Conservation (phyloP, 2,113 vertebrate genomes). For the Excalfactoria chinensis region DNA sequence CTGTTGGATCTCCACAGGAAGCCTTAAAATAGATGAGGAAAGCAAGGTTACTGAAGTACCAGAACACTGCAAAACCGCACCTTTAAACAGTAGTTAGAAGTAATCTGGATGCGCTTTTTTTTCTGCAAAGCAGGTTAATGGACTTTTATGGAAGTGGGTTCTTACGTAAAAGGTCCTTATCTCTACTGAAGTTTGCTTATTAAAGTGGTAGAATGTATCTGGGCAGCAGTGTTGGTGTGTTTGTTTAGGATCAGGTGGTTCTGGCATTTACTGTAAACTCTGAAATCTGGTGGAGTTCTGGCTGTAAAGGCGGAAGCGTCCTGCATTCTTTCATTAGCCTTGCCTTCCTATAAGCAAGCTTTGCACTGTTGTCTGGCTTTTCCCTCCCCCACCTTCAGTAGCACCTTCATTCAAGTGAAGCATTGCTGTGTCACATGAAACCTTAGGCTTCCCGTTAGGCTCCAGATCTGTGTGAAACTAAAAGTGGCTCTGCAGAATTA, state of each 20-base stretch:
- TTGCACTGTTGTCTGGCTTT: not conserved
- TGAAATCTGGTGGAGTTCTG: not conserved
- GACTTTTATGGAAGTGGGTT: not conserved
- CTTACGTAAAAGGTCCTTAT: not conserved
- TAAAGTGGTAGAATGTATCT: not conserved
- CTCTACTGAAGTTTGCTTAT: not conserved
- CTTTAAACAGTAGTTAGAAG: not conserved
- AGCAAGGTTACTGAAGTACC: not conserved
- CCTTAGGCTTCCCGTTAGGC: not conserved
- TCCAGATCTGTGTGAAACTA: not conserved
- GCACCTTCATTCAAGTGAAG: not conserved
- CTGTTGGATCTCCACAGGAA: constrained; percentile 3
- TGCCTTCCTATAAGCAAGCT: not conserved
- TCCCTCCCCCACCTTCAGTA: not conserved
- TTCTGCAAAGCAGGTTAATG: not conserved
- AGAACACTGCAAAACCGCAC: not conserved
- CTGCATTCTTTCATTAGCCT: not conserved
- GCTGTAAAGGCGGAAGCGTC: not conserved
- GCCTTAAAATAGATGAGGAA: not conserved
- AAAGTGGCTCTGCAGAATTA: not conserved
- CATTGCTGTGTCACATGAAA: not conserved
- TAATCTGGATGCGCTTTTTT: not conserved
- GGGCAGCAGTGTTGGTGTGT: not conserved
- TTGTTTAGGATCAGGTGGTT: not conserved
- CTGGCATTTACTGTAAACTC: not conserved